phyloP scores from a whole-genome alignment of 2,113 vertebrate genomes.

The Astur gentilis region DNA sequence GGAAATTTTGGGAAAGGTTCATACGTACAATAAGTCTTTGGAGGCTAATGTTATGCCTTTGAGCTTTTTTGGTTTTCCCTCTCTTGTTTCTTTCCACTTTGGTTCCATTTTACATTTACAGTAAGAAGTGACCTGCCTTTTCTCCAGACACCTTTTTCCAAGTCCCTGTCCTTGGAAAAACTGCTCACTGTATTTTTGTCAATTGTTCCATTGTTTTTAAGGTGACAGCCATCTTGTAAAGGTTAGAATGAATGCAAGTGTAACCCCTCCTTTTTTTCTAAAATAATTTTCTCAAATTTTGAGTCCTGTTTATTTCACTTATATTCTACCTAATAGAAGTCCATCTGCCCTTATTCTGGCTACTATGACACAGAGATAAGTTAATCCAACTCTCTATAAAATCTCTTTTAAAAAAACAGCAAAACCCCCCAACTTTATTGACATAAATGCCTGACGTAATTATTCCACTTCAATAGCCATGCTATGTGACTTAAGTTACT shows the following conservation, averaged over 20 bases:
- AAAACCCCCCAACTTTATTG: background rate
- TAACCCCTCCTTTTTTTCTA: background rate
- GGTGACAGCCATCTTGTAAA: background rate
- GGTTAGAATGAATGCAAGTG: background rate
- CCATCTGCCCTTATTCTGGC: background rate
- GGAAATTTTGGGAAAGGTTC: background rate
- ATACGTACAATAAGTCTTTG: background rate
- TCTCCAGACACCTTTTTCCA: background rate
- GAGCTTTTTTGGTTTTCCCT: no score
- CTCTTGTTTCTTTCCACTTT: background rate
- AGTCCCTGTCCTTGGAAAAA: background rate
- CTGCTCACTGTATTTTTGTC: background rate
- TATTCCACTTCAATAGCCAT: background rate
- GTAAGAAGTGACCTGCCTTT: background rate
- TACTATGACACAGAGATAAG: background rate
- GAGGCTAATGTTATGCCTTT: background rate
- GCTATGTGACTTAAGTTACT: background rate
- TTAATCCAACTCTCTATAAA: background rate
- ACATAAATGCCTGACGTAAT: background rate
- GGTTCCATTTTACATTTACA: background rate
- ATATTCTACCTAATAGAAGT: background rate
- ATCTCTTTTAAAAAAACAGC: background rate
- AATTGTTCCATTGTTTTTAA: background rate
- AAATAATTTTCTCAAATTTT: background rate
- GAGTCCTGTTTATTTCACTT: background rate